phyloP scores from a whole-genome alignment of 2,888 invertebrate genomes.

The Phragmatobia fuliginosa region DNA sequence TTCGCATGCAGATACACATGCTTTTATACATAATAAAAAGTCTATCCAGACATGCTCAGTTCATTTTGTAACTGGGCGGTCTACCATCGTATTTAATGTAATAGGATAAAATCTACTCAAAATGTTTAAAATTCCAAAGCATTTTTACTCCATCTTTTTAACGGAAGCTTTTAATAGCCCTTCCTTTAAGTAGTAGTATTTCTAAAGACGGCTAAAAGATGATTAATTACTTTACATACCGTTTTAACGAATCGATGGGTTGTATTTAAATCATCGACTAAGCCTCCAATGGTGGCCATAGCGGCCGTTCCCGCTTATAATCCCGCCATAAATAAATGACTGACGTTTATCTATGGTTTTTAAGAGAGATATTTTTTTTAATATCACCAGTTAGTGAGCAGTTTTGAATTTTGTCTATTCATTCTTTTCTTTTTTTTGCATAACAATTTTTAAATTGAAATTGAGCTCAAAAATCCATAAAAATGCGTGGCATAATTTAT shows the following conservation, averaged over 20 bases:
- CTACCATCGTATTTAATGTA: constrained; percentile 17
- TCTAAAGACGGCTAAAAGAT: constrained; percentile 69
- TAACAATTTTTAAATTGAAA: too few relatives aligned
- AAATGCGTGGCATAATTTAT: background rate
- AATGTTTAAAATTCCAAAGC: constrained; percentile 33
- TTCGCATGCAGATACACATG: background rate
- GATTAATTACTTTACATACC: constrained; percentile 69
- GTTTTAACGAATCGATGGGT: constrained; percentile 73
- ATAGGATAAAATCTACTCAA: constrained; percentile 38
- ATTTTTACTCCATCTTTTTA: constrained; percentile 34
- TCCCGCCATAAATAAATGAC: constrained; percentile 78
- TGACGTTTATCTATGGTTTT: constrained; percentile 70
- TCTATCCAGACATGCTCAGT: constrained; percentile 7
- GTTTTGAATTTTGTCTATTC: background rate
- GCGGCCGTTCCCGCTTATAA: constrained; percentile 73
- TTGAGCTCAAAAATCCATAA: too few relatives aligned
- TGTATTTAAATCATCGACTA: constrained; percentile 81
- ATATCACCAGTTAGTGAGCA: constrained; percentile 25
- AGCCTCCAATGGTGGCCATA: constrained; percentile 68
- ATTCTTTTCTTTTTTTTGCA: background rate
- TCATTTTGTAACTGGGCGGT: constrained; percentile 35
- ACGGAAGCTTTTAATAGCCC: constrained; percentile 41
- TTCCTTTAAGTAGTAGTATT: constrained; percentile 54
- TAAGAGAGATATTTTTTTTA: constrained; percentile 40
- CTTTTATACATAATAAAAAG: constrained; percentile 12